Evolutionary conservation across 2,113 vertebrate genomes (phyloP), one percentile per base, ranked within the genome.

Genomic region (Pimephales promelas): DNA sequence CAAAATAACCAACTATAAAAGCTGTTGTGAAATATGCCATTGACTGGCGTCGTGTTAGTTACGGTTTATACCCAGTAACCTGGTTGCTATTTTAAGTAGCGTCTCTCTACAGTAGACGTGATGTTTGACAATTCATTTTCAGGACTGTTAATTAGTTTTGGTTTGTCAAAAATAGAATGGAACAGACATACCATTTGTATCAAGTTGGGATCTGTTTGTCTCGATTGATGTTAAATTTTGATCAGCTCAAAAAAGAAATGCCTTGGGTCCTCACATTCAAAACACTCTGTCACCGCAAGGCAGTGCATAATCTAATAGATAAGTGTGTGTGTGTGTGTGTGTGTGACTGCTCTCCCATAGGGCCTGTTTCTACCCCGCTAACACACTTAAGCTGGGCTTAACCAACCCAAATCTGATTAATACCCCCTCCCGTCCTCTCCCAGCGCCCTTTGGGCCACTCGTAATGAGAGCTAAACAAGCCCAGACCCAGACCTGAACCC

Each of bases 371-470:
- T 77, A 68, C 52, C 73, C 86, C 75, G 79, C 83, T 87, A 87
- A 87, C 86, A 84, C 71, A 84, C 82, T 87, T 84, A 81, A 87
- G 71, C 52, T 45, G 31, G 71, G 70, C 59, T 77, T 78, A 84
- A 81, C 79, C 52, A 61, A 80, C 62, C 54, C 83, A 84, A 84
- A 87, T 87, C 86, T 81, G 82, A 84, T 87, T 87, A 87, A 81
- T 49, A 34, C 59, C 81, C 81, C 70, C 56, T 49, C 70, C 73
- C 14, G 78, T 52, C 26, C 61, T 73, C 70, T 43, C 36, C 22
- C 82, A 71, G 49, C 8, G 47, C 59, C 49, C 79, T 75, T 52
- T 52, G 62, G 79, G 34, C 77, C 28, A 2, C 45, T 75, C 45
- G 62, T 87, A 87, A 87, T 87, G 77, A 81, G 72, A 87, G 28